These are phyloP conservation scores for Macrotis lagotis DNA, from an alignment of 2,113 vertebrate genomes.

Conservation along the genomic window DNA sequence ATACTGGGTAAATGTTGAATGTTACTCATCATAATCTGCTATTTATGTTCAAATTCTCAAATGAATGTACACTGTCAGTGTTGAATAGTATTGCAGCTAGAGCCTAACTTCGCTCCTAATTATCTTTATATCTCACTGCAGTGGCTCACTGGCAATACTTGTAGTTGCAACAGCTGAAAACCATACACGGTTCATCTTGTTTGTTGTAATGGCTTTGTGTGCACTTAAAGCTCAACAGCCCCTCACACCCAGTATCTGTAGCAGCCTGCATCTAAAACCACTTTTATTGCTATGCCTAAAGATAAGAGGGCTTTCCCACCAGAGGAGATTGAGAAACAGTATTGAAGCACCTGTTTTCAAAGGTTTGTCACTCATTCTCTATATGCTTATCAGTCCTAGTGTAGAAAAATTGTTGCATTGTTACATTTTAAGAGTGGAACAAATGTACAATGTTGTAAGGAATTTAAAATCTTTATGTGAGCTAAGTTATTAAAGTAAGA, in stretches of 20 bases:
- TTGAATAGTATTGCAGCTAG: neutral
- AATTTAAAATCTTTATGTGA: neutral
- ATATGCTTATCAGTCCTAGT: neutral
- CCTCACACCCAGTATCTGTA: neutral
- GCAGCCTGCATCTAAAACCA: neutral
- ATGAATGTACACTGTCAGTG: neutral
- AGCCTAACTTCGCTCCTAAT: neutral
- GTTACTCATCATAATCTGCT: neutral
- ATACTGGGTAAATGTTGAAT: neutral
- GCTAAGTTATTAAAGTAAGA: neutral
- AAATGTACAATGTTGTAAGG: slow-evolving; percentile 25
- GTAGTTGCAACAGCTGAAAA: neutral
- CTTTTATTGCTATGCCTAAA: neutral
- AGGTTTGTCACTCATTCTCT: neutral
- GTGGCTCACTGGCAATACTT: slow-evolving; percentile 1
- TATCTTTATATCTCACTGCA: neutral
- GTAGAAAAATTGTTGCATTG: neutral
- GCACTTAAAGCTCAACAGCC: neutral
- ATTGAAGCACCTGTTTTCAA: neutral
- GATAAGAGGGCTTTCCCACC: neutral
- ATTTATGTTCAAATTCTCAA: neutral
- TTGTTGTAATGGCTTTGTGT: neutral
- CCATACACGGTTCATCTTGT: neutral
- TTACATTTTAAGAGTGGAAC: slow-evolving; percentile 14
- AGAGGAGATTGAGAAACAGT: neutral